Evolutionary conservation across 2,797 vertebrate species (phyloP).

Genomic region (Pogoniulus pusillus): DNA sequence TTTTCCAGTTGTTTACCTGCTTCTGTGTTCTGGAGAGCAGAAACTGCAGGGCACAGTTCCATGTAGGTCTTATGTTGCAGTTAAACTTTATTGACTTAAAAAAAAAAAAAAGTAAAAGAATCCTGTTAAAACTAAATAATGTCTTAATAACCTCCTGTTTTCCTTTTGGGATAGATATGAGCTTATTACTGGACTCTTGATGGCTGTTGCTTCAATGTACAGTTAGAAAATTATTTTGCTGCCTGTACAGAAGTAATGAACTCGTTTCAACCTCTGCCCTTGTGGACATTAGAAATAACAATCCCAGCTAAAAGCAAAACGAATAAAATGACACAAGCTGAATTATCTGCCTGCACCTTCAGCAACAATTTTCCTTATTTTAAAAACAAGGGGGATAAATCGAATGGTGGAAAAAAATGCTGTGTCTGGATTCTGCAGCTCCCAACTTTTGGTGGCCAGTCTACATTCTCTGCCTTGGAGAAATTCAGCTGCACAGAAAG

Average conservation of each 20-base stretch:
- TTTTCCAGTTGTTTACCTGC: neutral
- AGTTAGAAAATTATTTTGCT: neutral
- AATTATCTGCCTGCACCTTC: neutral
- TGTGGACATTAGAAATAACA: neutral
- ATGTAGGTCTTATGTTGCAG: neutral
- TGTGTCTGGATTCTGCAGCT: neutral
- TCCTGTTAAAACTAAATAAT: neutral
- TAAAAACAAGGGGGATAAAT: neutral
- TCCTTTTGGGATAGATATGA: neutral
- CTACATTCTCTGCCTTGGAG: neutral
- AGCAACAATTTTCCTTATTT: neutral
- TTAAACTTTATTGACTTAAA: neutral
- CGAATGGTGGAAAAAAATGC: neutral
- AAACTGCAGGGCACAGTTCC: neutral
- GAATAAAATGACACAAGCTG: neutral
- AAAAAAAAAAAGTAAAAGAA: neutral
- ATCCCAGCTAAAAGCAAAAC: neutral
- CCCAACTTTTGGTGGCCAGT: neutral
- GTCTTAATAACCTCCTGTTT: neutral
- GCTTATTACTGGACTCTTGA: neutral
- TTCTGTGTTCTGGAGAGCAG: neutral
- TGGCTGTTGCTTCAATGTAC: neutral
- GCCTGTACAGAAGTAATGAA: neutral
- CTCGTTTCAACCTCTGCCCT: neutral
- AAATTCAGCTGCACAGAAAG: conserved; percentile 36